These are phyloP conservation scores for Resseliella maxima DNA, from an alignment of 2,888 invertebrate species.

Conservation along the genomic window DNA sequence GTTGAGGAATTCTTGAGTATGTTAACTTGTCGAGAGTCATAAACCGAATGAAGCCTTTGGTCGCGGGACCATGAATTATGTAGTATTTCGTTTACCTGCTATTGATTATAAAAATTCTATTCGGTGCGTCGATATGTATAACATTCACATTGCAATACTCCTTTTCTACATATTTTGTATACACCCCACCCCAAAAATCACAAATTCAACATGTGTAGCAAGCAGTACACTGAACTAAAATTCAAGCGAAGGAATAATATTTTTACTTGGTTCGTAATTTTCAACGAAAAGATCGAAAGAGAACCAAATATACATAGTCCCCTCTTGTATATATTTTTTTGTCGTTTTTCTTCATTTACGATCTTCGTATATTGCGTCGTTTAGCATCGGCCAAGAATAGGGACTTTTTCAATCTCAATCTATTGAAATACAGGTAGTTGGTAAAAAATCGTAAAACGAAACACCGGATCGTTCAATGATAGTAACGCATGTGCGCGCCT, in stretches of 20 bases:
- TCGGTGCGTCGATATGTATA: conserved; percentile 45
- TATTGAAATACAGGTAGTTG: conserved; percentile 33
- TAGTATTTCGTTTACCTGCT: conserved; percentile 43
- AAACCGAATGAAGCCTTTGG: conserved; percentile 70
- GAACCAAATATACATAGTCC: too few relatives aligned
- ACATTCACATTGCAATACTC: conserved; percentile 40
- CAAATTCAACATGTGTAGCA: neutral
- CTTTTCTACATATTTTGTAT: neutral
- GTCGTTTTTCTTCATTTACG: neutral
- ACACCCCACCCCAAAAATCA: neutral
- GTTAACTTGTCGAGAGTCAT: conserved; percentile 68
- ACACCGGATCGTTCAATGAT: conserved; percentile 36
- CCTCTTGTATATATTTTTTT: neutral
- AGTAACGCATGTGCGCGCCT: conserved; percentile 2
- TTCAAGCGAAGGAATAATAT: neutral
- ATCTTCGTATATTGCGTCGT: conserved; percentile 17
- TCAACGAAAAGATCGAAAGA: too few relatives aligned
- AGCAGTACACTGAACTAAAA: conserved; percentile 15
- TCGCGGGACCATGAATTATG: conserved; percentile 66
- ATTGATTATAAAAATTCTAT: conserved; percentile 8
- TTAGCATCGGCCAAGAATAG: conserved; percentile 1
- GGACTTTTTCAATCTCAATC: neutral
- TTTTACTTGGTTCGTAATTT: too few relatives aligned
- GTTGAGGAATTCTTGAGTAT: neutral
- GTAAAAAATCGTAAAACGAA: conserved; percentile 54